A percentile compares a stretch with the other conserved stretches of the same genome.
Evolutionary conservation across 2,113 vertebrate species (phyloP).

Genomic region (Pituophis catenifer): DNA sequence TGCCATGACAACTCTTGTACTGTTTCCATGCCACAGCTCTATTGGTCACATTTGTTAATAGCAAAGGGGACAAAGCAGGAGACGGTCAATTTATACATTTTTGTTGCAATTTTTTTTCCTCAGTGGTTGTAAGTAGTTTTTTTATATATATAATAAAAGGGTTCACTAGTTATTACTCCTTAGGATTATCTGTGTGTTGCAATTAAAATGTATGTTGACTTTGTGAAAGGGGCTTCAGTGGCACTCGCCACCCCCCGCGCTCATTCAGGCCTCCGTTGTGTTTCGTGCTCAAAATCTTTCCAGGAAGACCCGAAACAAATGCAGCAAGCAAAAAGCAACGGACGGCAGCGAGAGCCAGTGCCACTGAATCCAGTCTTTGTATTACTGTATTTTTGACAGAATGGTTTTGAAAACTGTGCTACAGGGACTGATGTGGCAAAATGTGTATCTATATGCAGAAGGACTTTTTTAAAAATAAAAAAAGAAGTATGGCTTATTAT

Average conservation of each 20-base stretch:
- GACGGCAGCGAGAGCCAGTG: conserved; percentile 81
- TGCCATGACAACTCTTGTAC: conserved; percentile 83
- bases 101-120: conserved; percentile 68
- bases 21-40: conserved; percentile 82
- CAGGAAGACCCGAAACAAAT: conserved; percentile 43
- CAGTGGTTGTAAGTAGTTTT: conserved; percentile 81
- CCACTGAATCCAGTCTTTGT: conserved; percentile 88
- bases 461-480: conserved; percentile 71
- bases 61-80: conserved; percentile 79
- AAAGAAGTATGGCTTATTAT: conserved; percentile 84
- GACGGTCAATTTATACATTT: conserved; percentile 84
- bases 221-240: conserved; percentile 82
- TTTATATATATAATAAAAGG: conserved; percentile 77
- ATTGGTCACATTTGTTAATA: conserved; percentile 79
- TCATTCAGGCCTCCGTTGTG: conserved; percentile 67
- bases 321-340: conserved; percentile 33
- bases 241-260: conserved; percentile 69
- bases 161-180: conserved; percentile 84
- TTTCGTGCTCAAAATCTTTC: conserved; percentile 64
- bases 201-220: conserved; percentile 84
- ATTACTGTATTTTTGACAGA: conserved; percentile 86
- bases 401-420: conserved; percentile 85
- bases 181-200: conserved; percentile 85
- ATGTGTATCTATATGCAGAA: conserved; percentile 82
- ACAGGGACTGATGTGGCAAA: conserved; percentile 83